Conservation (phyloP, 2,797 vertebrate species). For the Acipenser transmontanus region DNA sequence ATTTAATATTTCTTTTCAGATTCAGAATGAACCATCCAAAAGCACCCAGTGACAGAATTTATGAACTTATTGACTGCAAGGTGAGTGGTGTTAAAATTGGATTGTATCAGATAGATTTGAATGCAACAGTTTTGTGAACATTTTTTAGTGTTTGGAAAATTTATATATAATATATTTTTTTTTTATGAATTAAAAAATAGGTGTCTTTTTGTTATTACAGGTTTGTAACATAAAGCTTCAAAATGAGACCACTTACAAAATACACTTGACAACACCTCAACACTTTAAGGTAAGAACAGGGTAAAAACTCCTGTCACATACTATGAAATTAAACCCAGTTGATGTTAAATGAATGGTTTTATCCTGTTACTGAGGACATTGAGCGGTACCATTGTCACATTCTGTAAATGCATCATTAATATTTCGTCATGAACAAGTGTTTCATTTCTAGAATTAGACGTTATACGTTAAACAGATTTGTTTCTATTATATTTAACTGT, state of each 20-base stretch:
- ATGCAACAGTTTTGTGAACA: background rate
- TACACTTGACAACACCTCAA: conserved; percentile 57
- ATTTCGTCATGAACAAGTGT: too few species aligned
- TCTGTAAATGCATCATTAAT: too few species aligned
- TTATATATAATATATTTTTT: too few species aligned
- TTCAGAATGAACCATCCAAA: background rate
- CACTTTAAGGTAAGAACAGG: conserved; percentile 57
- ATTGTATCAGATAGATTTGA: background rate
- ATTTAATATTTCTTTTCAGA: background rate
- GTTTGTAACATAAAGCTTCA: conserved; percentile 59
- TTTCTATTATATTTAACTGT: too few species aligned
- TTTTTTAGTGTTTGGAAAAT: background rate
- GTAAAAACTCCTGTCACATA: background rate
- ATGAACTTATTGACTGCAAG: background rate
- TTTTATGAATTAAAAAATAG: background rate
- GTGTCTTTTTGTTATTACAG: conserved; percentile 34
- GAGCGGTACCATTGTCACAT: too few species aligned
- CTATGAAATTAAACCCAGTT: background rate
- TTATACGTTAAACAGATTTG: too few species aligned
- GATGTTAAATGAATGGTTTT: background rate
- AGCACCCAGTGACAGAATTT: background rate
- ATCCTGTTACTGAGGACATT: too few species aligned
- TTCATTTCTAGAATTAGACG: too few species aligned
- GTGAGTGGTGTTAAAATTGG: background rate
- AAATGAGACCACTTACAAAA: conserved; percentile 59